These are phyloP conservation scores for Oligia strigilis DNA, from an alignment of 2,888 invertebrate genomes.

Conservation along the genomic window DNA sequence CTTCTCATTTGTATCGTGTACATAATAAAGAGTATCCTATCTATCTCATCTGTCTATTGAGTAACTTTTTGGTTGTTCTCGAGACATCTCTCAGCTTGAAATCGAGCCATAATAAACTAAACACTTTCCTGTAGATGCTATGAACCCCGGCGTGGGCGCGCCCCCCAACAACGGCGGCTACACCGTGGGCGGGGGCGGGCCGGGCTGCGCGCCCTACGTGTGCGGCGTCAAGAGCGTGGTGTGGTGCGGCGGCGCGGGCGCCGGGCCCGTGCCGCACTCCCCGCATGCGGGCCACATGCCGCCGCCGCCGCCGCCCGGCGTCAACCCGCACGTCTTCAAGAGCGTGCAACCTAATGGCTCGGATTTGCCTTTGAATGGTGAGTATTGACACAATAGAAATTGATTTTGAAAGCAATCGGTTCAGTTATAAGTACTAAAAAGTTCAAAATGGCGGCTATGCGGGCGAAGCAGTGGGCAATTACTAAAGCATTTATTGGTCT, in stretches of 20 bases:
- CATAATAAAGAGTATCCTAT: not conserved
- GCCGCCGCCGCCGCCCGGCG: constrained; percentile 74
- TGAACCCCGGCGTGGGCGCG: constrained; percentile 42
- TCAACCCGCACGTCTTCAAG: constrained; percentile 81
- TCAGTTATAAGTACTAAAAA: not conserved
- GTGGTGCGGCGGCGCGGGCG: constrained; percentile 53
- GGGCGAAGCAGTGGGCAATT: not conserved
- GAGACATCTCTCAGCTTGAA: not conserved
- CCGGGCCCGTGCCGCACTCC: constrained; percentile 58
- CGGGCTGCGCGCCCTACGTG: constrained; percentile 38
- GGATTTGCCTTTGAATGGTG: constrained; percentile 91
- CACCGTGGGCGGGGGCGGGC: constrained; percentile 4
- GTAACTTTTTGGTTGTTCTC: not conserved
- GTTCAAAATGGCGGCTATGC: not conserved
- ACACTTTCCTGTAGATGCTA: constrained; percentile 39
- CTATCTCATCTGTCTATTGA: not conserved
- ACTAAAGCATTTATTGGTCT: not conserved
- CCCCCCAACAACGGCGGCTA: constrained; percentile 42
- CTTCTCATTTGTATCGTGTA: not conserved
- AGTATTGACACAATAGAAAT: constrained; percentile 35
- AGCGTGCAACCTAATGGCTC: constrained; percentile 89
- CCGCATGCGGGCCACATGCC: constrained; percentile 55
- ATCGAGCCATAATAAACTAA: not conserved
- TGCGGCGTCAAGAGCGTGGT: constrained; percentile 51
- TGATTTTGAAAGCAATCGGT: not conserved